Conservation (phyloP, 2,888 invertebrate genomes). For the Caenorhabditis angaria region DNA sequence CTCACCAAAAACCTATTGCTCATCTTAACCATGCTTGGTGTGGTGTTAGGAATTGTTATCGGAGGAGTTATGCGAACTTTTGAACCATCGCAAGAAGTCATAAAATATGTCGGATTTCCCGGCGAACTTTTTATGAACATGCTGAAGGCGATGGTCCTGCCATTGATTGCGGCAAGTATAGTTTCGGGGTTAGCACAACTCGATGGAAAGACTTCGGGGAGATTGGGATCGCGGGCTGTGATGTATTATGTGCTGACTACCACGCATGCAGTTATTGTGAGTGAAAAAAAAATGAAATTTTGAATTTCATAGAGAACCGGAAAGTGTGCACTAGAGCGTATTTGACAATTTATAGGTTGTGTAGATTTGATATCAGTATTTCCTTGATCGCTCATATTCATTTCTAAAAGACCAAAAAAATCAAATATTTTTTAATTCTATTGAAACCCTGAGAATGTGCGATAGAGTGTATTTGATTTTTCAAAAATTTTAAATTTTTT, state of each 20-base stretch:
- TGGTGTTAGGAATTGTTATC: slow-evolving; percentile 45
- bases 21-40: slow-evolving; percentile 44
- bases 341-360: neutral
- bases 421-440: too few relatives aligned
- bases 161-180: slow-evolving; percentile 79
- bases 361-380: too few relatives aligned
- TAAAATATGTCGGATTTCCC: slow-evolving; percentile 77
- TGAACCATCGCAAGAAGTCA: slow-evolving; percentile 44
- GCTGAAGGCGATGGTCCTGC: slow-evolving; percentile 80
- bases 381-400: too few relatives aligned
- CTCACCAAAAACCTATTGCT: slow-evolving; percentile 47
- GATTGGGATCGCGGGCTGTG: slow-evolving; percentile 78
- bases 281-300: too few relatives aligned
- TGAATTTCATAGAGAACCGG: too few relatives aligned
- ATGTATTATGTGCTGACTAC: slow-evolving; percentile 79
- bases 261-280: slow-evolving; percentile 77
- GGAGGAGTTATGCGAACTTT: slow-evolving; percentile 43
- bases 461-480: too few relatives aligned
- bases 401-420: too few relatives aligned
- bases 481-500: too few relatives aligned
- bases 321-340: too few relatives aligned
- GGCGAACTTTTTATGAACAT: slow-evolving; percentile 80
- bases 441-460: too few relatives aligned
- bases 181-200: slow-evolving; percentile 79
- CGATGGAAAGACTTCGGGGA: slow-evolving; percentile 78